These are phyloP conservation scores for Pteropus alecto DNA, from an alignment of 2,113 vertebrate species.

Conservation along the genomic window DNA sequence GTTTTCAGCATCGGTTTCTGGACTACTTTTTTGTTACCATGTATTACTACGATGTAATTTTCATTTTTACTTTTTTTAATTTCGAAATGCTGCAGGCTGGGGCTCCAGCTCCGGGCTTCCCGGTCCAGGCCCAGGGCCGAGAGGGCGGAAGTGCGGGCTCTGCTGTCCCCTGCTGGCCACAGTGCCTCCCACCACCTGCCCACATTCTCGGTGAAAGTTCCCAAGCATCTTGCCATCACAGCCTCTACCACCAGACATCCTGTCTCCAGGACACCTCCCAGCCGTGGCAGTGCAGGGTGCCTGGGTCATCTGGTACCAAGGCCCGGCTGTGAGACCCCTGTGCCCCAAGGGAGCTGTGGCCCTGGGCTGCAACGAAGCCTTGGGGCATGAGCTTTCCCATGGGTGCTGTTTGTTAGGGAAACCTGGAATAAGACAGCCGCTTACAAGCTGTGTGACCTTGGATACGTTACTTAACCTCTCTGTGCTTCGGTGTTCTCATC, in stretches of 20 bases:
- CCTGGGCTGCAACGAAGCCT: not conserved
- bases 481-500: not conserved
- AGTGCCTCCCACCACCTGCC: not conserved
- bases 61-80: not conserved
- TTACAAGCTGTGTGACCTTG: not conserved
- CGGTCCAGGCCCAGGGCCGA: not conserved
- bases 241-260: not conserved
- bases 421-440: not conserved
- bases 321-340: not conserved
- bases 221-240: accelerated
- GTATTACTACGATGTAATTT: not conserved
- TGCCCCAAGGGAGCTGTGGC: accelerated
- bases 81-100: not conserved
- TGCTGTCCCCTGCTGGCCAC: slow-evolving; percentile 48
- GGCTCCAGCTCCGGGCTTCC: not conserved
- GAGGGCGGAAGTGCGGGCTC: not conserved
- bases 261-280: accelerated
- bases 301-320: too few relatives aligned
- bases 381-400: not conserved
- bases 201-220: not conserved
- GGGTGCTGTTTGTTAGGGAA: not conserved
- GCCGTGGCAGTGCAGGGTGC: accelerated
- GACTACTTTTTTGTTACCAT: not conserved
- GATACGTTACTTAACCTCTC: not conserved
- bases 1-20: not conserved